phyloP scores from a whole-genome alignment of 2,113 vertebrate species.

The Lasiurus borealis region DNA sequence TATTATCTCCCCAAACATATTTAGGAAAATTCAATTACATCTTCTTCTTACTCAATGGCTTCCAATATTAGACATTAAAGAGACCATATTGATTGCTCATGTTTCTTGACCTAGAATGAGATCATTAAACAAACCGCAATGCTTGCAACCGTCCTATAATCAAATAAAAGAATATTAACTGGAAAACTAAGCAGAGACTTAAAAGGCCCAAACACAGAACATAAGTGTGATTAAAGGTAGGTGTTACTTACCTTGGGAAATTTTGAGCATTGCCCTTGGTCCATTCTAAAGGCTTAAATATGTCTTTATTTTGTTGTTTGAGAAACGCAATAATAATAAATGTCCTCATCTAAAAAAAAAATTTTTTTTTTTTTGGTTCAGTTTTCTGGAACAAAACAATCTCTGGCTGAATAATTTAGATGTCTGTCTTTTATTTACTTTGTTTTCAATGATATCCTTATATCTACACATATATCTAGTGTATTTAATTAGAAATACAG shows the following conservation, averaged over 20 bases:
- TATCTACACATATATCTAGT: background rate
- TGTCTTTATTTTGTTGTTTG: slow-evolving; percentile 6
- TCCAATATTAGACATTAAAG: slow-evolving; percentile 17
- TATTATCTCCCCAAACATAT: slow-evolving; percentile 49
- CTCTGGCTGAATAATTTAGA: background rate
- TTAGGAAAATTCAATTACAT: background rate
- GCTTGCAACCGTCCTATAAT: background rate
- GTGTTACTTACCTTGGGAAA: background rate
- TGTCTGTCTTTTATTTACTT: slow-evolving; percentile 13
- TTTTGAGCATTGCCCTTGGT: background rate
- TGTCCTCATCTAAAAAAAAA: background rate
- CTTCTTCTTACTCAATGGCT: slow-evolving; percentile 44
- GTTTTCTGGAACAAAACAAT: slow-evolving; percentile 33
- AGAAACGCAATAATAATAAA: slow-evolving; percentile 27
- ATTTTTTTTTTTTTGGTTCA: background rate
- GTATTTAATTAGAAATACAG: background rate
- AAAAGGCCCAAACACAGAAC: background rate
- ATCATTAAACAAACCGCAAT: slow-evolving; percentile 28
- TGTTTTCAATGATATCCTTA: background rate
- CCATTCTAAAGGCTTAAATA: slow-evolving; percentile 26
- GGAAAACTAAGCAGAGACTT: slow-evolving; percentile 19
- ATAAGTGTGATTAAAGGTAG: background rate
- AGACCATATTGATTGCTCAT: background rate
- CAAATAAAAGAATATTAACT: slow-evolving; percentile 50
- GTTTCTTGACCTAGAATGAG: slow-evolving; percentile 32